Base-by-base conservation (phyloP, 2,888 invertebrate species). In the Caenorhabditis sp. region DNA sequence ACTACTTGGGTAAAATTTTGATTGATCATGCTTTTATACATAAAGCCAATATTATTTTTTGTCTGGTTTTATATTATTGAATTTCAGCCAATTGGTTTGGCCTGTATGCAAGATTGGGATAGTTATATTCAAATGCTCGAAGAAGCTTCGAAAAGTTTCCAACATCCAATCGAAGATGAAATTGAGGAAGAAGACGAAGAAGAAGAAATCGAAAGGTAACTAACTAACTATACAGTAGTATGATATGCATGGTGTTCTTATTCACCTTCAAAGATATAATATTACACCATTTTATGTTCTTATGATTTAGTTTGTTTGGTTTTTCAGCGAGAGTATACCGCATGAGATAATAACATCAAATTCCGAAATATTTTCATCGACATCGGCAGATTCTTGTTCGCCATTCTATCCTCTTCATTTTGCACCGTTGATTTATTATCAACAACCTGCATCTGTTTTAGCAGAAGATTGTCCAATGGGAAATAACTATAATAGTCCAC, bases 31-130 rank as follows among this genome's bases (percentile, higher is more conserved):
- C n/a, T n/a, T n/a, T n/a, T 10, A 31, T 31, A 7, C 10, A 7
- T 10, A 31, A 31, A 31, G 2, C 43, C 43, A 43, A 43, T 43
- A n/a, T 27, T 36, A 23, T 56, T 36, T 14, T n/a, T n/a, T n/a
- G n/a, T n/a, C n/a, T n/a, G n/a, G n/a, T n/a, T n/a, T n/a, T n/a
- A n/a, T n/a, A n/a, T n/a, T n/a, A 20, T 25, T 2, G 17, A 58
- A 8, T 84, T 86, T 63, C 76, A 86, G 85, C 84, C 85, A 20
- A 78, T 83, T 49, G 86, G 85, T 43, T 62, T 86, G 52, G 83
- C 84, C 0, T 84, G 83, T 64, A 84, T 86, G 84, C 85, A 86
- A 62, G 82, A 83, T 53, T 86, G 86, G 86, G 84, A 84, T 58
- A 84, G 85, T 23, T 86, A 84, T 66, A 81, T 82, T 38, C 80